These are phyloP conservation scores for Mimas tiliae DNA, from an alignment of 2,888 invertebrate species.

Conservation along the genomic window DNA sequence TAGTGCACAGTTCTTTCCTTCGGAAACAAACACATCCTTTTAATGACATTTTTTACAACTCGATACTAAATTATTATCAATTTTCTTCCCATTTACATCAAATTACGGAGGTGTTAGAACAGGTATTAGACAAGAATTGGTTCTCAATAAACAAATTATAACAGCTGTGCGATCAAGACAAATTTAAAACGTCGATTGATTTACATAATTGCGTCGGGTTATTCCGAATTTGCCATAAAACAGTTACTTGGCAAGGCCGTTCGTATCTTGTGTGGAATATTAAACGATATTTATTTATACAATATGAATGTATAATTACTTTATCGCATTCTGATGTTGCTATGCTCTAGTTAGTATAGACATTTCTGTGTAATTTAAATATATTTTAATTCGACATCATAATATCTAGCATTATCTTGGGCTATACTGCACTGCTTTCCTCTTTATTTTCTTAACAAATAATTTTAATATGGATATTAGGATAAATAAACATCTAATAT, in stretches of 20 bases:
- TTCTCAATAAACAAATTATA: conserved; percentile 37
- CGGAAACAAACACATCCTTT: conserved; percentile 13
- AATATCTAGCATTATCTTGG: not conserved
- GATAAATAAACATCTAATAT: no score
- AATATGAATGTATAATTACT: conserved; percentile 34
- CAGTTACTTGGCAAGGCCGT: conserved; percentile 70
- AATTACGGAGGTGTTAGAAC: conserved; percentile 19
- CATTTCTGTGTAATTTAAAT: not conserved
- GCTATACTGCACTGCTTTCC: not conserved
- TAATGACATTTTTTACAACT: conserved; percentile 4
- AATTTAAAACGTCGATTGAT: conserved; percentile 48
- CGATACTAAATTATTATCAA: conserved; percentile 19
- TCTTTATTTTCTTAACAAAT: not conserved
- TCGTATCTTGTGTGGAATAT: conserved; percentile 32
- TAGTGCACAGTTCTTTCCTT: not conserved
- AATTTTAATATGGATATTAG: no score
- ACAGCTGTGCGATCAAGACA: conserved; percentile 38
- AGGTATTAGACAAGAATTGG: conserved; percentile 17
- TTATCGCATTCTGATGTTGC: conserved; percentile 37
- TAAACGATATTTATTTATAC: conserved; percentile 29
- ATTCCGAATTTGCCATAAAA: conserved; percentile 52
- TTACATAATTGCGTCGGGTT: conserved; percentile 60
- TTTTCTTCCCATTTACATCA: conserved; percentile 23
- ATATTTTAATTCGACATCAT: not conserved
- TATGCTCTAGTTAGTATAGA: conserved; percentile 32